phyloP scores from a whole-genome alignment of 2,797 vertebrate genomes.

The Cryptoprocta ferox region DNA sequence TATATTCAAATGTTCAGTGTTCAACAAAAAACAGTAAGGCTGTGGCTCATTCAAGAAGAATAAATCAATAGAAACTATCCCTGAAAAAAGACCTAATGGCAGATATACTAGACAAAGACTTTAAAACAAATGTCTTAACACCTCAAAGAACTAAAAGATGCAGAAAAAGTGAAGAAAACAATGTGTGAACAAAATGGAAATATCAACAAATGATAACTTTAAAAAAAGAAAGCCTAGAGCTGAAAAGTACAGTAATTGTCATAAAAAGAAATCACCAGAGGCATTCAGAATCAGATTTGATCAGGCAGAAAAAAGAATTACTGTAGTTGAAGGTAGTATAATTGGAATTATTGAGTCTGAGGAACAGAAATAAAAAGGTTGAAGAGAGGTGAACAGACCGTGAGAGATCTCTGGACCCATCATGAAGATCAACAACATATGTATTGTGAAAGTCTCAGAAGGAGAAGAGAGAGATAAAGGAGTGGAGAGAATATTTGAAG shows the following conservation, averaged over 20 bases:
- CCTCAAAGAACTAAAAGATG: not conserved
- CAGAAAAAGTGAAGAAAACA: not conserved
- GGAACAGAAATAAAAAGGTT: not conserved
- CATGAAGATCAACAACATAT: not conserved
- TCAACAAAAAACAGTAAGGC: not conserved
- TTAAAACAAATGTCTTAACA: not conserved
- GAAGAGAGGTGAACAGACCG: not conserved
- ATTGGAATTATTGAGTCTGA: not conserved
- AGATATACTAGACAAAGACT: not conserved
- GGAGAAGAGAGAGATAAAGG: not conserved
- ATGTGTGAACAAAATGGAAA: not conserved
- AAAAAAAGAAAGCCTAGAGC: not conserved
- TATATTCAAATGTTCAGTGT: not conserved
- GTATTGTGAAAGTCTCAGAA: not conserved
- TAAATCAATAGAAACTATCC: not conserved
- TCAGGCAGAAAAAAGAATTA: not conserved
- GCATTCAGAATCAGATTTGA: not conserved
- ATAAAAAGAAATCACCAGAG: not conserved
- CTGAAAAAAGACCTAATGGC: not conserved
- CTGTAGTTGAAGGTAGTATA: not conserved
- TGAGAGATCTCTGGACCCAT: not conserved
- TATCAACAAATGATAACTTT: not conserved
- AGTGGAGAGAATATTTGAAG: not conserved
- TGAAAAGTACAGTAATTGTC: not conserved
- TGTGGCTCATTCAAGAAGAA: not conserved